These are phyloP conservation scores for Pollimyrus isidori DNA, from an alignment of 2,113 vertebrate species.

Conservation along the genomic window DNA sequence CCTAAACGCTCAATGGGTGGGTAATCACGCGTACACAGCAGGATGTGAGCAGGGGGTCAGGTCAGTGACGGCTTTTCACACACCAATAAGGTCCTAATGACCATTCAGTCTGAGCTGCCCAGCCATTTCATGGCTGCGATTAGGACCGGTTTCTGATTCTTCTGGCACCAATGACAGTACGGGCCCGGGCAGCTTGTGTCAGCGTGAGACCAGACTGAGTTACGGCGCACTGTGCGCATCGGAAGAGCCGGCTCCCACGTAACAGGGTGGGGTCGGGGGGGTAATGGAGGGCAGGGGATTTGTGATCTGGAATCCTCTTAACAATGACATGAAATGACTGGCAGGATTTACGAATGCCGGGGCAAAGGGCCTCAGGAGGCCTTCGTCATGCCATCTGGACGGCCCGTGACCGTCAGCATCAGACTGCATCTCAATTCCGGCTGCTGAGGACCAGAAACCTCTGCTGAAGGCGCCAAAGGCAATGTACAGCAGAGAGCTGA, in stretches of 20 bases:
- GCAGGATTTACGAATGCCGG: neutral
- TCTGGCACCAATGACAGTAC: neutral
- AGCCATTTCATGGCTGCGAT: neutral
- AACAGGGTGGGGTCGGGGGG: neutral
- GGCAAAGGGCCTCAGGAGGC: neutral
- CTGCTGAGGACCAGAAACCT: neutral
- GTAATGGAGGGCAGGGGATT: neutral
- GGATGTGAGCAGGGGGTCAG: neutral
- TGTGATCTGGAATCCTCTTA: neutral
- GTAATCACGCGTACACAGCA: neutral
- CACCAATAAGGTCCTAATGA: neutral
- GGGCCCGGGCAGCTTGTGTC: neutral
- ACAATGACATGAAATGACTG: neutral
- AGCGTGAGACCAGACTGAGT: neutral
- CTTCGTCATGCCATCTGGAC: neutral
- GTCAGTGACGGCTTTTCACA: neutral
- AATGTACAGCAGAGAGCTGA: neutral
- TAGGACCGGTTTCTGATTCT: neutral
- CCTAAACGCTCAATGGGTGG: neutral
- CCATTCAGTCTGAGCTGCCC: neutral
- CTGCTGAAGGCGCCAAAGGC: neutral
- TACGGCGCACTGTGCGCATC: neutral
- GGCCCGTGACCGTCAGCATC: neutral
- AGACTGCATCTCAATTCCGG: neutral
- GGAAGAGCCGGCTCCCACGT: neutral